Percentiles rank a stretch among this genome's conserved stretches.
Evolutionary conservation across 2,797 vertebrate genomes (phyloP).

Genomic region (Anguilla pacifica): DNA sequence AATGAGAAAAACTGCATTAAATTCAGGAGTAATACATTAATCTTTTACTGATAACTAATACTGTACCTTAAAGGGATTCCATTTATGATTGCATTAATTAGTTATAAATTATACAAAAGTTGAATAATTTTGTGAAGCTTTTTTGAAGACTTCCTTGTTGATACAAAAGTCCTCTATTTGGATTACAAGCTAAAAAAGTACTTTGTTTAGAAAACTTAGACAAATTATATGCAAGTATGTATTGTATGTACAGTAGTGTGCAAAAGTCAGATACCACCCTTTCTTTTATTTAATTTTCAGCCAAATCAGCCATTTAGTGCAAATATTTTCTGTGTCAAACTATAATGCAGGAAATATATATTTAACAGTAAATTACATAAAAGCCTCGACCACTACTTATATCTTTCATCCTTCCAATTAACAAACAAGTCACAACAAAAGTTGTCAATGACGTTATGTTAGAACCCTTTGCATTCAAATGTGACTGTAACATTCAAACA

Average conservation of each 20-base stretch:
- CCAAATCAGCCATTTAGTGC: too few species aligned
- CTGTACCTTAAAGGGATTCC: constrained; percentile 13
- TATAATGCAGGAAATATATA: too few species aligned
- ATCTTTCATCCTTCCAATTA: too few species aligned
- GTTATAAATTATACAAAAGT: background rate
- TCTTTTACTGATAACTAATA: constrained; percentile 25
- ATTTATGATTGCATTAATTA: constrained; percentile 13
- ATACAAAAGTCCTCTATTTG: constrained; percentile 2
- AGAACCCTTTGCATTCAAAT: too few species aligned
- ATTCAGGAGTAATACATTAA: constrained; percentile 18
- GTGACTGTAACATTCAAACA: too few species aligned
- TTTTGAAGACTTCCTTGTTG: constrained; percentile 4
- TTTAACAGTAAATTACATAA: too few species aligned
- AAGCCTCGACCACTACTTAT: too few species aligned
- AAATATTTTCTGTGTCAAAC: too few species aligned
- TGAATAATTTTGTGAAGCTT: background rate
- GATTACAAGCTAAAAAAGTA: background rate
- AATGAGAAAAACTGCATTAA: constrained; percentile 7
- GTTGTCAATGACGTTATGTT: too few species aligned
- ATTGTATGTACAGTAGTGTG: background rate
- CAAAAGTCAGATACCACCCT: too few species aligned
- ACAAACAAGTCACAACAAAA: too few species aligned
- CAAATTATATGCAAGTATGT: background rate
- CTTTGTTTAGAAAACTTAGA: background rate
- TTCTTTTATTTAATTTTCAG: too few species aligned